These are phyloP conservation scores for Amphiura filiformis DNA, from an alignment of 35 echinoderm and acorn worm genomes.

Conservation along the genomic window DNA sequence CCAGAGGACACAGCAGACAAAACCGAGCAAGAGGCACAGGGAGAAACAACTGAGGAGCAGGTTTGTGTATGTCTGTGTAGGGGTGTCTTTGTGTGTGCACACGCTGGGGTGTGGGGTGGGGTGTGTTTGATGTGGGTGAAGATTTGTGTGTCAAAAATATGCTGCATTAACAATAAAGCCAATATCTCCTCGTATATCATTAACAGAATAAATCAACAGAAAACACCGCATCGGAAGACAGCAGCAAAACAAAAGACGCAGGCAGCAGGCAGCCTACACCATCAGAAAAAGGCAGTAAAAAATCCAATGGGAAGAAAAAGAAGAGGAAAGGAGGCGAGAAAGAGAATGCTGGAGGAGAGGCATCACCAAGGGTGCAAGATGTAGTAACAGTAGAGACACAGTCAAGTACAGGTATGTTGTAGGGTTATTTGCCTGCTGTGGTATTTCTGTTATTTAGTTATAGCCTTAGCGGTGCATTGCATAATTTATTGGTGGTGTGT, in stretches of 20 bases:
- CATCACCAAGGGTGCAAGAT: neutral
- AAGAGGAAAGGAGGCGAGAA: neutral
- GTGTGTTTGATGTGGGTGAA: too few species aligned
- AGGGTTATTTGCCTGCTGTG: too few species aligned
- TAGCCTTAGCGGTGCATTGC: too few species aligned
- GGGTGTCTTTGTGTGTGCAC: too few species aligned
- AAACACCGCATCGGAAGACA: neutral
- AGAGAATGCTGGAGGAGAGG: neutral
- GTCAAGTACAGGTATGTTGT: neutral
- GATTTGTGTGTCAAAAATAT: too few species aligned
- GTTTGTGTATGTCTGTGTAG: too few species aligned
- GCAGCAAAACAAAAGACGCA: neutral
- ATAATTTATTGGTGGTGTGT: too few species aligned
- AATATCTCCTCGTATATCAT: too few species aligned
- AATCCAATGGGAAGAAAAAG: neutral
- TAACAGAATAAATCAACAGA: too few species aligned
- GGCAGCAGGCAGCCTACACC: neutral
- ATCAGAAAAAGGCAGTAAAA: constrained; percentile 2
- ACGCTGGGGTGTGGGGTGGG: too few species aligned
- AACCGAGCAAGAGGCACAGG: neutral
- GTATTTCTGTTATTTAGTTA: too few species aligned
- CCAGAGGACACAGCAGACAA: neutral
- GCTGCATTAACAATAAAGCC: too few species aligned
- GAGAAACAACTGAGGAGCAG: neutral
- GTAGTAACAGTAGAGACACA: neutral